Percentiles rank a stretch among this genome's conserved stretches.
phyloP scores from a whole-genome alignment of 1,140 invertebrate species.

The Neodiprion lecontei region DNA sequence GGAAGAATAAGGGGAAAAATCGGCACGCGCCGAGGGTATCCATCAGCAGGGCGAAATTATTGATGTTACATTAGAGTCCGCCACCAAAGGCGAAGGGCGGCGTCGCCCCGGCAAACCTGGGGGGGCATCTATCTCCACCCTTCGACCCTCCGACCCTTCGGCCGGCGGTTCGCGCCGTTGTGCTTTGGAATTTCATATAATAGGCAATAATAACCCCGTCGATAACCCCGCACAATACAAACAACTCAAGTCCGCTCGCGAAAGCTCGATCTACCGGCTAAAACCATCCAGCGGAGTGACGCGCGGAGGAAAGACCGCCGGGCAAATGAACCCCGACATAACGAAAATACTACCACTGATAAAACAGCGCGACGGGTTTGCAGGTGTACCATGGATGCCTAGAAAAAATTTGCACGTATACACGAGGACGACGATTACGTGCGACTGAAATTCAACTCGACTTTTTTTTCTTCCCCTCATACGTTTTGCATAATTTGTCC shows the following conservation, averaged over 20 bases:
- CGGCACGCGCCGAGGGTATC: no score
- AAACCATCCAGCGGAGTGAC: conserved; percentile 39
- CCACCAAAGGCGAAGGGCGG: neutral
- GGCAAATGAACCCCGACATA: neutral
- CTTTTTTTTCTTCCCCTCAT: no score
- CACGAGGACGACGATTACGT: no score
- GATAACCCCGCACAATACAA: conserved; percentile 46
- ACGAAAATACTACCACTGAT: no score
- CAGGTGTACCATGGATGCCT: no score
- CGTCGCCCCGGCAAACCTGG: conserved; percentile 9
- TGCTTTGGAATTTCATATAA: conserved; percentile 50
- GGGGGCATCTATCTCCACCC: conserved; percentile 32
- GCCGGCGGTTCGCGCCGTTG: conserved; percentile 28
- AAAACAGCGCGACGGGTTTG: no score
- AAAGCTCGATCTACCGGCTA: conserved; percentile 40
- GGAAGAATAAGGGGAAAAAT: no score
- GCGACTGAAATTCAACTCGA: no score
- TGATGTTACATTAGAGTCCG: neutral
- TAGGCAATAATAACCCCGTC: conserved; percentile 45
- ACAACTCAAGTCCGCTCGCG: conserved; percentile 42
- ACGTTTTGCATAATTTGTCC: no score
- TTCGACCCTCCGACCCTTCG: conserved; percentile 14
- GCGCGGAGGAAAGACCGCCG: conserved; percentile 36
- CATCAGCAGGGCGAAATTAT: neutral
- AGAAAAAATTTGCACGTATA: no score